A percentile compares a stretch with the other conserved stretches of the same genome.
phyloP scores from a whole-genome alignment of 1,140 invertebrate genomes.

The Scaptomyza montana region DNA sequence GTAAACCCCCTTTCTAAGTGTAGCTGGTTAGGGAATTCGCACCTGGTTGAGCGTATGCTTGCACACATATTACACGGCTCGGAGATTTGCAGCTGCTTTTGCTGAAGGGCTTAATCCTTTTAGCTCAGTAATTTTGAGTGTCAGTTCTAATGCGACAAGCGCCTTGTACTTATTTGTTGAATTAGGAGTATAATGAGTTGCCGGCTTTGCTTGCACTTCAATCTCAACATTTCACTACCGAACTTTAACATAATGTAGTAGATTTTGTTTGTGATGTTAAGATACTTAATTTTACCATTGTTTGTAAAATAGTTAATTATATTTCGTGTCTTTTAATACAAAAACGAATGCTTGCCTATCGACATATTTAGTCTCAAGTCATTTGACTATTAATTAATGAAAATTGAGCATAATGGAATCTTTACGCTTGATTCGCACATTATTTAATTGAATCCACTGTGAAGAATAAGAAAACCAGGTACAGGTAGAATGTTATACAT shows the following conservation, averaged over 20 bases:
- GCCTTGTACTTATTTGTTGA: conserved; percentile 60
- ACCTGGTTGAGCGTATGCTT: conserved; percentile 62
- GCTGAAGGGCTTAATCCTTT: conserved; percentile 66
- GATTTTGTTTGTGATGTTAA: background rate
- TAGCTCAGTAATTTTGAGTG: conserved; percentile 58
- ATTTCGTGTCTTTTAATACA: background rate
- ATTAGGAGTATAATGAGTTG: conserved; percentile 67
- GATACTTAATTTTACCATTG: no score
- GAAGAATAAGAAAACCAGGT: conserved; percentile 18
- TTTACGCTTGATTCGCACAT: conserved; percentile 56
- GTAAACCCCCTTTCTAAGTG: conserved; percentile 44
- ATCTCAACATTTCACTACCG: conserved; percentile 7
- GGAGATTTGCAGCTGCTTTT: conserved; percentile 65
- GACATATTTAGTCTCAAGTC: background rate
- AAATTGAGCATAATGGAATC: conserved; percentile 8
- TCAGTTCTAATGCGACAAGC: background rate
- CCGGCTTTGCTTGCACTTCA: conserved; percentile 16
- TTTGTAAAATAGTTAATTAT: no score
- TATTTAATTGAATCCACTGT: conserved; percentile 69
- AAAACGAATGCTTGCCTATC: no score
- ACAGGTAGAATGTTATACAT: conserved; percentile 15
- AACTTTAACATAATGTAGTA: background rate
- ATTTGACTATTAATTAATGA: background rate
- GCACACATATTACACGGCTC: conserved; percentile 63
- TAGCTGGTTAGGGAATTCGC: conserved; percentile 21